Evolutionary conservation across 37 sponge, comb jelly and placozoan species (phyloP).

Genomic region (Cladorhizidae sp.): DNA sequence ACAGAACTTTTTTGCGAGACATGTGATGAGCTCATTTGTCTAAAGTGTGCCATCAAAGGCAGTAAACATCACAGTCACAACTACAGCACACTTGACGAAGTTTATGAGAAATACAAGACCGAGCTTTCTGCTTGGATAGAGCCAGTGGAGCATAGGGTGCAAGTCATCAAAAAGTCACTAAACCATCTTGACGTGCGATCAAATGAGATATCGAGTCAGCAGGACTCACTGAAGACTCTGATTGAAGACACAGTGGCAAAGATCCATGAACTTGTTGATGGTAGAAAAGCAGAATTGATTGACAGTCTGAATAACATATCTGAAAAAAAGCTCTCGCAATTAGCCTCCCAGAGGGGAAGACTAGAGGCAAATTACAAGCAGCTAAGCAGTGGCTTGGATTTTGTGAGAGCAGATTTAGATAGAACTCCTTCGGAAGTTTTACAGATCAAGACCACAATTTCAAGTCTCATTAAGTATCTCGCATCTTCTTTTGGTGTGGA

Average conservation of each 20-base stretch:
- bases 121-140: constrained; percentile 17
- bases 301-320: constrained; percentile 21
- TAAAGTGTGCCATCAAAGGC: constrained; percentile 15
- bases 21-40: constrained; percentile 39
- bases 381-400: constrained; percentile 20
- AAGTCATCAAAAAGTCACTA: not conserved
- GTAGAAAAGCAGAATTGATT: constrained; percentile 8
- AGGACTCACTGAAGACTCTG: not conserved
- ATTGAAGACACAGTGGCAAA: constrained; percentile 10
- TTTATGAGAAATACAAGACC: constrained; percentile 24
- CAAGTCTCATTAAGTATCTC: not conserved
- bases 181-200: not conserved
- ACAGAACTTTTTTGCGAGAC: constrained; percentile 40
- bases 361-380: constrained; percentile 15
- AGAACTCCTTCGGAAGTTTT: constrained; percentile 17
- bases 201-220: constrained; percentile 9
- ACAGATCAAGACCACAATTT: not conserved
- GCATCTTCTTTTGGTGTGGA: not conserved
- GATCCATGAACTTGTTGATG: constrained; percentile 20
- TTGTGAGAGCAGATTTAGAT: constrained; percentile 14
- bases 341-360: constrained; percentile 10
- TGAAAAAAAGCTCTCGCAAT: constrained; percentile 3
- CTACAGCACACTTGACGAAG: constrained; percentile 21
- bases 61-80: constrained; percentile 23
- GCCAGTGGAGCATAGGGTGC: constrained; percentile 28